A percentile compares a stretch with the other conserved stretches of the same genome.
phyloP scores from a whole-genome alignment of 2,888 invertebrate species.

The Cheilosia pagana region DNA sequence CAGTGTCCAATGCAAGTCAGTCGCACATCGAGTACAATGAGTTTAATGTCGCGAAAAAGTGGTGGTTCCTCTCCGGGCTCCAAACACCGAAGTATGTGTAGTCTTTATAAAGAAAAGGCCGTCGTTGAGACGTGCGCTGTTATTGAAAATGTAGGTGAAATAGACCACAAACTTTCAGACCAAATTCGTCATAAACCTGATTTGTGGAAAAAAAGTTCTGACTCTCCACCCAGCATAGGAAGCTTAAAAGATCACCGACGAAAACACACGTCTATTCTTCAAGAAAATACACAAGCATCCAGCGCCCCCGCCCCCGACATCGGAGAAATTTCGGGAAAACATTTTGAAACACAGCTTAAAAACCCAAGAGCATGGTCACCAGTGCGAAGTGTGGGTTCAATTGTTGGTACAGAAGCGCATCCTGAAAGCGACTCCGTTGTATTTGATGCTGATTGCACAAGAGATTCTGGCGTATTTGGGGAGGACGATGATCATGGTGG shows the following conservation, averaged over 20 bases:
- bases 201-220: constrained; percentile 80
- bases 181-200: constrained; percentile 81
- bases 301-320: constrained; percentile 82
- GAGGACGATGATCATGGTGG: constrained; percentile 88
- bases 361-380: constrained; percentile 95
- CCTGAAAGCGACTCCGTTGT: constrained; percentile 93
- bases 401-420: constrained; percentile 92
- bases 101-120: constrained; percentile 83
- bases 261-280: constrained; percentile 78
- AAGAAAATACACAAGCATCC: constrained; percentile 80
- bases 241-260: constrained; percentile 82
- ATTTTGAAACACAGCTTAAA: constrained; percentile 89
- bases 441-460: constrained; percentile 88
- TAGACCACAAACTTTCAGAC: constrained; percentile 85
- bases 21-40: constrained; percentile 91
- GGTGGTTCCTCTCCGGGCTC: constrained; percentile 85
- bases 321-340: constrained; percentile 86
- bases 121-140: constrained; percentile 82
- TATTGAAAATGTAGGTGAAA: constrained; percentile 86
- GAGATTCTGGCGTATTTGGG: constrained; percentile 91
- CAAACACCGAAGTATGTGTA: constrained; percentile 89
- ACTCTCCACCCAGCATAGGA: constrained; percentile 82
- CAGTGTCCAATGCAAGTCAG: constrained; percentile 93
- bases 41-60: constrained; percentile 85
- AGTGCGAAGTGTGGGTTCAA: constrained; percentile 93